Evolutionary conservation across 2,888 invertebrate genomes (phyloP).

Genomic region (Caenorhabditis virilis): DNA sequence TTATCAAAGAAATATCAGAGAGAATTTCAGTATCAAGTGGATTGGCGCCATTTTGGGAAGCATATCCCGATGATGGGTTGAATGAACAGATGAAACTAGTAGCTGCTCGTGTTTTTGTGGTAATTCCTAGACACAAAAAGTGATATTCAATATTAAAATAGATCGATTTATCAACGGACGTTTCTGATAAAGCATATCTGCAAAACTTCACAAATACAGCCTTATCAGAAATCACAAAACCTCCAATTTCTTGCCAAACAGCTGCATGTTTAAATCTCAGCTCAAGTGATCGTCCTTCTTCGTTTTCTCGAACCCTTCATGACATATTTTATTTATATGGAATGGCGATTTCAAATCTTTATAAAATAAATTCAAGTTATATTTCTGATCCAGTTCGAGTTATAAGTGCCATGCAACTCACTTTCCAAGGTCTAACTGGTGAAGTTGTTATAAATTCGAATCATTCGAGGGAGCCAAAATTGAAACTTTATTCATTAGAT

Average conservation of each 20-base stretch:
- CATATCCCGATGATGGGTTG: constrained; percentile 26
- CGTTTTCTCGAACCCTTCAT: constrained; percentile 48
- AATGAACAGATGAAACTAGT: constrained; percentile 19
- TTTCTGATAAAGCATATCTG: constrained; percentile 28
- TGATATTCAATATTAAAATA: not conserved
- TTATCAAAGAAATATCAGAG: not conserved
- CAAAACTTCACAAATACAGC: constrained; percentile 19
- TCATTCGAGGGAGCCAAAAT: constrained; percentile 35
- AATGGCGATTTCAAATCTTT: constrained; percentile 40
- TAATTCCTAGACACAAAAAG: constrained; percentile 4
- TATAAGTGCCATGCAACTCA: constrained; percentile 22
- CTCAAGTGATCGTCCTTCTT: constrained; percentile 3
- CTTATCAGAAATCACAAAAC: constrained; percentile 13
- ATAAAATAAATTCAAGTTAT: constrained; percentile 12
- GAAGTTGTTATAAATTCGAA: constrained; percentile 47
- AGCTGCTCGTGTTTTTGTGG: constrained; percentile 30
- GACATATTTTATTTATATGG: constrained; percentile 61
- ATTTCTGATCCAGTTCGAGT: constrained; percentile 6
- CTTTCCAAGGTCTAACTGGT: constrained; percentile 45
- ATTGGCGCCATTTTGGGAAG: constrained; percentile 38
- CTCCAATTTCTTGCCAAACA: constrained; percentile 36
- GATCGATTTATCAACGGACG: constrained; percentile 20
- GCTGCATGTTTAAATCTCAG: constrained; percentile 17
- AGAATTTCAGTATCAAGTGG: constrained; percentile 42
- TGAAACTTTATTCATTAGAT: constrained; percentile 40